Evolutionary conservation across 2,797 vertebrate species (phyloP).

Genomic region (Aplochiton taeniatus): DNA sequence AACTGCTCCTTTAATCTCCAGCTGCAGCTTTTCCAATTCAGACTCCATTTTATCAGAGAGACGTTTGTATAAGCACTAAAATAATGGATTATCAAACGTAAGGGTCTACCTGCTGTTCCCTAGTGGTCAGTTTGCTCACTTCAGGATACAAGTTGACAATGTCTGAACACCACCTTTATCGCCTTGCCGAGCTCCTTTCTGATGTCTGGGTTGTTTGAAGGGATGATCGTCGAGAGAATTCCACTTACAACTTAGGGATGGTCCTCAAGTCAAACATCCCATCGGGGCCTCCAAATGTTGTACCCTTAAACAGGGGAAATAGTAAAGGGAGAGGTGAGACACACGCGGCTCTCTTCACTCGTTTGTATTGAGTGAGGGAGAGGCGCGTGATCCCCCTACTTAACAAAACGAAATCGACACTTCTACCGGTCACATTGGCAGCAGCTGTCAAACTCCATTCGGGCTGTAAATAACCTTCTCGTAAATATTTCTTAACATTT

Average conservation of each 20-base stretch:
- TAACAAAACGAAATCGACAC: too few relatives aligned
- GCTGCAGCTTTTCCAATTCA: slow-evolving; percentile 4
- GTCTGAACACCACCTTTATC: background rate
- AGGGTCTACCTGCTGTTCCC: background rate
- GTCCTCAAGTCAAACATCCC: slow-evolving; percentile 8
- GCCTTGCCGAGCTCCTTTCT: background rate
- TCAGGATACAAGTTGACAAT: slow-evolving; percentile 1
- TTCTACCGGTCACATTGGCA: too few relatives aligned
- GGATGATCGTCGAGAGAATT: background rate
- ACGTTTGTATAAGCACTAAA: background rate
- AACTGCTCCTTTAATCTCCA: slow-evolving; percentile 8
- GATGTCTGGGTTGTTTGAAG: slow-evolving; percentile 6
- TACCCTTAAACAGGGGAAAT: too few relatives aligned
- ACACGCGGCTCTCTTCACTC: too few relatives aligned
- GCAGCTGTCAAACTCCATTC: too few relatives aligned
- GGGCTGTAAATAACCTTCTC: too few relatives aligned
- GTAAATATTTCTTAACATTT: too few relatives aligned
- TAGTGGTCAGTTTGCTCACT: slow-evolving; percentile 9
- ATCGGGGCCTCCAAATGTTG: slow-evolving; percentile 5
- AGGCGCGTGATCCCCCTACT: too few relatives aligned
- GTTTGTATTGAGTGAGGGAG: too few relatives aligned
- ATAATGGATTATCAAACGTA: background rate
- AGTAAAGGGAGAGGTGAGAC: too few relatives aligned
- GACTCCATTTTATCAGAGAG: background rate
- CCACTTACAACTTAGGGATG: slow-evolving; percentile 5